Base-by-base conservation (phyloP, 2,797 vertebrate genomes). In the Cryptoprocta ferox region DNA sequence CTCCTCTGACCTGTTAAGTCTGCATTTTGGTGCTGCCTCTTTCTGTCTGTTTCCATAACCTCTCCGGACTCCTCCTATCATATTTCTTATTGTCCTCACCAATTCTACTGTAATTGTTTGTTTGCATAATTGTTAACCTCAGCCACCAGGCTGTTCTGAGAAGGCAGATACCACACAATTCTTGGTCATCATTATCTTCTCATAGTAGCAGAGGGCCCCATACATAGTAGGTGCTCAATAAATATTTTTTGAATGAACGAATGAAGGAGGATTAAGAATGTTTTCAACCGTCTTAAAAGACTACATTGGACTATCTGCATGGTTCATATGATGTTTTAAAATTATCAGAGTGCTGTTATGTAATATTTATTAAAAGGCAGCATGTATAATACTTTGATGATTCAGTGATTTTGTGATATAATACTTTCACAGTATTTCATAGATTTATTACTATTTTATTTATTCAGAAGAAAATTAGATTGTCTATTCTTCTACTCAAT, bases 391-490 rank as follows among this genome's bases (percentile, higher is more conserved):
- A 42, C 10, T 84, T 89, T 56, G 59, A 79, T 53, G 73, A 56
- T 56, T 61, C 30, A 30, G 71, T 45, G 42, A 45, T 75, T 75
- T 45, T 16, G 71, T 75, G 26, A 75, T 75, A 42, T 80, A 63
- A 50, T 56, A 26, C 78, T 59, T 78, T 9, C 28, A n/a, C 75
- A 56, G 7, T 76, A 53, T 89, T 56, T 89, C 45, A 66, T 68
- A 76, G 32, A 42, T 35, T 75, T 50, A 28, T 89, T 73, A 28
- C 59, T 73, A 5, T 65, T 59, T 79, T 35, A n/a, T 59, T 68
- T 63, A 83, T 94, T 94, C 45, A 56, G 30, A 82, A 75, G 35
- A 76, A 83, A 65, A 82, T 75, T 73, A 28, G 28, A 35, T 83
- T 66, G 11, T 50, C 81, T 24, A 13, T 48, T 53, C n/a, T 80